phyloP scores from a whole-genome alignment of 2,888 invertebrate species.

The Tricholauxania praeusta region DNA sequence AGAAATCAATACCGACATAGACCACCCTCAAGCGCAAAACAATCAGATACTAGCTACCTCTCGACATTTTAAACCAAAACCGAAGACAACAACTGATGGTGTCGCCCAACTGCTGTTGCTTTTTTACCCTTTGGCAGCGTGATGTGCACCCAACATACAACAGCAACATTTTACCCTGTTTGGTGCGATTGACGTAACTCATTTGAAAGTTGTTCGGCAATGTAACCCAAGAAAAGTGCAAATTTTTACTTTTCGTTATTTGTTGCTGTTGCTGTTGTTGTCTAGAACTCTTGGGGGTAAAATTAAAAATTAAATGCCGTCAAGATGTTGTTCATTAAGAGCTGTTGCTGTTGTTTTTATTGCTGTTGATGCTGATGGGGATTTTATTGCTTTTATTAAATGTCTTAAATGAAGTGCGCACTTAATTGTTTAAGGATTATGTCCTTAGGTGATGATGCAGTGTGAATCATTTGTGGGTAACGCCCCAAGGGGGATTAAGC shows the following conservation, averaged over 20 bases:
- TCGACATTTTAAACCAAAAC: not conserved
- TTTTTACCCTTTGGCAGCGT: slow-evolving; percentile 7
- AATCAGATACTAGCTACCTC: not conserved
- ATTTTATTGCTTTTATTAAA: slow-evolving; percentile 42
- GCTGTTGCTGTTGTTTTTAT: slow-evolving; percentile 16
- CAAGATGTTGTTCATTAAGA: slow-evolving; percentile 40
- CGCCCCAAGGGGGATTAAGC: slow-evolving; percentile 27
- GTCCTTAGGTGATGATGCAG: slow-evolving; percentile 34
- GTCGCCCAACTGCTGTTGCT: not conserved
- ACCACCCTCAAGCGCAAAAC: slow-evolving; percentile 36
- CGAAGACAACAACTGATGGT: not conserved
- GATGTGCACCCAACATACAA: no score
- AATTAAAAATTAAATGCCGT: slow-evolving; percentile 43
- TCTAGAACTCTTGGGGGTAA: slow-evolving; percentile 30
- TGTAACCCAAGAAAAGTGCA: slow-evolving; percentile 8
- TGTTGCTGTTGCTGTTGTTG: no score
- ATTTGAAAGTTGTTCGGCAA: no score
- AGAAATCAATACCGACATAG: slow-evolving; percentile 46
- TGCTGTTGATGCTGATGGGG: slow-evolving; percentile 26
- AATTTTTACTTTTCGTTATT: slow-evolving; percentile 6
- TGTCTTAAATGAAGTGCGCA: slow-evolving; percentile 44
- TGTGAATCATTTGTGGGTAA: slow-evolving; percentile 34
- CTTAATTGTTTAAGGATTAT: slow-evolving; percentile 45
- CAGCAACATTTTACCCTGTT: no score
- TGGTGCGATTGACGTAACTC: no score